Base-by-base conservation (phyloP, 2,113 vertebrate genomes). In the Charadrius vociferus region DNA sequence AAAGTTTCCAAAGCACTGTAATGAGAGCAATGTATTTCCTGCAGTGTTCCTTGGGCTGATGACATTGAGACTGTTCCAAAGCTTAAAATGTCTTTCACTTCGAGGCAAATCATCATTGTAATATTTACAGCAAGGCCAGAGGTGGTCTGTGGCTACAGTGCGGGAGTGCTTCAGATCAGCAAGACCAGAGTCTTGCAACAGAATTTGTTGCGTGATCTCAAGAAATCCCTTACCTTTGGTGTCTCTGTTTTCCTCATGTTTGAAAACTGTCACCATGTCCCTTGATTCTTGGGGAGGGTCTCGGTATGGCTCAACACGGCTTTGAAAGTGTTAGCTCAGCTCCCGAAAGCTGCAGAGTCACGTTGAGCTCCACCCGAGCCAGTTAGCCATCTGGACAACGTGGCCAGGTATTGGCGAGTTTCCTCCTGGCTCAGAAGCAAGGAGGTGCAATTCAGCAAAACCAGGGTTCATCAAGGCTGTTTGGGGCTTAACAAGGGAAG, bases 301-400 rank as follows among this genome's bases (percentile, higher is more conserved):
- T 68, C 1, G 0, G 20, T 41, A 5, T 67, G 81, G 62, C 59
- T 82, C 58, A 83, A 27, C 11, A 5, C 0, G 1, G 53, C 30
- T 78, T 59, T 75, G 36, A 34, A 75, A 82, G 36, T 14, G 22
- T 53, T 81, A 71, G 34, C 81, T 93, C 55, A 50, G 45, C 61
- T 82, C 30, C 56, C 43, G 53, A 41, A 47, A 72, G 78, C 58
- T 84, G 41, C 45, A 36, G 81, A 29, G 74, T 47, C 67, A 10
- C 4, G 2, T 2, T 88, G 73, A 81, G 37, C 87, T 91, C 68
- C 88, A 45, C 43, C 55, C 5, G 4, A 61, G 59, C 47, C 5
- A 2, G 45, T 74, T 53, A 63, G 20, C 59, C 7, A 1, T 52
- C 72, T 24, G 73, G 58, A 36, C 53, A 72, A 4, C 0, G 0